Base-by-base conservation (phyloP, 2,113 vertebrate genomes). In the Equus przewalskii region DNA sequence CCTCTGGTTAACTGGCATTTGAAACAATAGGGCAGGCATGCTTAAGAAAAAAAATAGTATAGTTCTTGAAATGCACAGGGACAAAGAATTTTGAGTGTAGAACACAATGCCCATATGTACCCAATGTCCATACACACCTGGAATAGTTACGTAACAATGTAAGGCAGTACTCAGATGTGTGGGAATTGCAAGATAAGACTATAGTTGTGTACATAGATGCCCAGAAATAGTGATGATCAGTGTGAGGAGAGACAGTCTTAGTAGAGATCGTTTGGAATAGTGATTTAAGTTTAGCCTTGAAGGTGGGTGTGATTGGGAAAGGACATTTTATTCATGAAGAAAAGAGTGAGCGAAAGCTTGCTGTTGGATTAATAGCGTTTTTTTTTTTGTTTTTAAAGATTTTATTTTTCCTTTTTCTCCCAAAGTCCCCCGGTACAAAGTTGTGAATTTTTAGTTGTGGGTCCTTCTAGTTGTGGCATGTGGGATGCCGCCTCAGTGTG, bases 281-380 rank as follows among this genome's bases (percentile, higher is more conserved):
- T 89, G 58, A 94, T 44, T 96, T 56, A 72, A 75, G 14, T 67
- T 97, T 90, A 85, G 49, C n/a, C 49, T 83, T 83, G 33, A 83
- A 44, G 36, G 15, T 78, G 24, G 14, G 7, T 81, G 11, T 72
- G 19, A 76, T 85, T 91, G 36, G 84, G 87, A 94, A 94, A 90
- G 60, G 44, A n/a, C 36, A 87, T 94, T 97, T 87, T 26, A 89
- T 88, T 54, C 10, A 36, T 84, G 51, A 85, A 56, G 67, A 88
- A 88, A 72, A 85, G 28, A 80, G 15, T 87, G 36, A 91, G 67
- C 51, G 76, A 88, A 94, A 94, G 21, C 49, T 89, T 78, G 12
- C 28, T 93, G 15, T 78, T 95, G 56, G 10, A 78, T 51, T 82
- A 36, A 56, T 91, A 58, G 41, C n/a, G 6, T 67, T 91, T 95